Evolutionary conservation across 2,797 vertebrate species (phyloP), one percentile per base, ranked within the genome.

Genomic region (Ispidina lecontei): DNA sequence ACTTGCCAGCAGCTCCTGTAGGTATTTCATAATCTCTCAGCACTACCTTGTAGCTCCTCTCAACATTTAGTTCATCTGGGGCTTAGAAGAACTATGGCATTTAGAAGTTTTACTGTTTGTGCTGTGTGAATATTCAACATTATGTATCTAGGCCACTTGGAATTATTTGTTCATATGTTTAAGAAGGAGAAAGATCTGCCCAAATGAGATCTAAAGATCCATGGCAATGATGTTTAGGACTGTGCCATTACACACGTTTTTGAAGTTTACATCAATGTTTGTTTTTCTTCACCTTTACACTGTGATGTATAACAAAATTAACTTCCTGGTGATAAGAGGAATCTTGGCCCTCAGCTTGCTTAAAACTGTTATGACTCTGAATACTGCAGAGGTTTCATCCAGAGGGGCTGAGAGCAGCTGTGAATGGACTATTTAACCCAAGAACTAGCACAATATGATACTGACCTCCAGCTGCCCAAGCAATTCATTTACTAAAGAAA

Each of bases 401-500:
- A 78, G 63, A 59, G 33, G 25, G 19, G 17, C 23, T 69, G 19
- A 88, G 31, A 54, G 23, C 16, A 58, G 26, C 70, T 55, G 11
- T 41, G 63, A 86, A 91, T 26, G 51, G 63, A 31, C 31, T 90
- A 65, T 44, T 63, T 93, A 90, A 87, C 60, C 74, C 75, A 23
- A 77, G 77, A 93, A 69, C 55, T 81, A 75, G 20, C 21, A 55
- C 47, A 84, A 77, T 78, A 49, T 81, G 84, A 65, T 31, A 23
- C 26, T 70, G 77, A 81, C 55, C 63, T 93, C 33, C 51, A 72
- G 14, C 54, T 88, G 55, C 49, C 63, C 39, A 55, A 80, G 43
- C 37, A 65, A 49, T 86, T 84, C 37, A 78, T 88, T 88, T 64
- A 65, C 37, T 68, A 88, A 83, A 85, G 67, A 88, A 83, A 88